Conservation (phyloP, 1,140 invertebrate genomes). For the Zophobas atratus region DNA sequence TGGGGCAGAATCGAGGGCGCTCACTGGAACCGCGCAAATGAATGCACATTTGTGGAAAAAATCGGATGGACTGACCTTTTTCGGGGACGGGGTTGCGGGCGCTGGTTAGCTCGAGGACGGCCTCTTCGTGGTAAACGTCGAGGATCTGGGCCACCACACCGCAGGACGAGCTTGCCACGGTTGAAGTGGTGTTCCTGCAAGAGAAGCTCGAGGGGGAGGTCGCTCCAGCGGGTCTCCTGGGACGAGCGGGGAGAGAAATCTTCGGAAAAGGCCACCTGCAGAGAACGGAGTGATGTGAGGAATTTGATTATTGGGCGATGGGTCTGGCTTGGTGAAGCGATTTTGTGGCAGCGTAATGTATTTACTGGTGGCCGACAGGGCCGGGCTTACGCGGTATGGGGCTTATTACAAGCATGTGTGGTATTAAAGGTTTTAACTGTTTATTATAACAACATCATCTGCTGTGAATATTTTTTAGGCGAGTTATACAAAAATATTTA, state of each 20-base stretch:
- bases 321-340: no score
- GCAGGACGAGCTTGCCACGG: constrained; percentile 68
- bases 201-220: constrained; percentile 61
- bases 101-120: constrained; percentile 70
- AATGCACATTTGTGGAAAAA: not conserved
- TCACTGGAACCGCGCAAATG: constrained; percentile 21
- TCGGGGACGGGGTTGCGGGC: constrained; percentile 73
- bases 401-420: no score
- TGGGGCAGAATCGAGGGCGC: constrained; percentile 29
- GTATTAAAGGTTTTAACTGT: no score
- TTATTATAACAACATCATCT: no score
- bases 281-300: not conserved
- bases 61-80: constrained; percentile 66
- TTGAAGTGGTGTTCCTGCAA: constrained; percentile 66
- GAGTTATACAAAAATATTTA: no score
- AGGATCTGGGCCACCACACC: constrained; percentile 71
- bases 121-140: constrained; percentile 71
- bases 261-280: constrained; percentile 67
- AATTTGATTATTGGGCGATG: no score
- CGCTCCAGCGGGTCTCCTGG: constrained; percentile 63
- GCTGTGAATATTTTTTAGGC: no score
- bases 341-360: no score
- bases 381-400: no score
- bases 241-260: constrained; percentile 60
- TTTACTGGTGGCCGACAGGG: no score